Evolutionary conservation across 2,888 invertebrate genomes (phyloP).

Genomic region (Zaprionus lineosus): DNA sequence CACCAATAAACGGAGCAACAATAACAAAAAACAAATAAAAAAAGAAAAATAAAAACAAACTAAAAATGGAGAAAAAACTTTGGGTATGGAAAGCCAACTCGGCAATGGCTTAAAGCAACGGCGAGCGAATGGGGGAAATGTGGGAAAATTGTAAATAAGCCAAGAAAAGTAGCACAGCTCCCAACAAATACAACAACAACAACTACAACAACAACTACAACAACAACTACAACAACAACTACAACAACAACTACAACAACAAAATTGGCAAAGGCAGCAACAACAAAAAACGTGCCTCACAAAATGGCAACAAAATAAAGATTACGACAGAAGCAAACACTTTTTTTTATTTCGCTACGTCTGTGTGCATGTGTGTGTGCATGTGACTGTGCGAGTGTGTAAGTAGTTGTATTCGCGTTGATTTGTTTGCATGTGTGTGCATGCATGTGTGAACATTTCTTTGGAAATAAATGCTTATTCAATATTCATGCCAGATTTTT

Average conservation of each 20-base stretch:
- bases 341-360: neutral
- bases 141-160: slow-evolving; percentile 62
- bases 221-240: slow-evolving; percentile 11
- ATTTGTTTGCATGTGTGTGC: neutral
- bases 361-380: slow-evolving; percentile 6
- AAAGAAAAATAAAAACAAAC: too few species aligned
- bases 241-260: neutral
- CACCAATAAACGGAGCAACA: slow-evolving; percentile 51
- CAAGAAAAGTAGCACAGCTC: slow-evolving; percentile 53
- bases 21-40: slow-evolving; percentile 4
- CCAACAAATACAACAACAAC: too few species aligned
- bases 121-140: slow-evolving; percentile 48
- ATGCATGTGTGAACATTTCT: slow-evolving; percentile 29
- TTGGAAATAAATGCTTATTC: slow-evolving; percentile 33
- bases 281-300: slow-evolving; percentile 33
- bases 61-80: slow-evolving; percentile 28
- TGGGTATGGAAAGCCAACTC: slow-evolving; percentile 30
- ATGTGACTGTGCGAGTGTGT: slow-evolving; percentile 4
- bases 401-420: neutral
- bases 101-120: slow-evolving; percentile 43
- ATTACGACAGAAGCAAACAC: slow-evolving; percentile 43
- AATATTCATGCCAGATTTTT: slow-evolving; percentile 30
- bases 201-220: slow-evolving; percentile 32
- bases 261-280: slow-evolving; percentile 1
- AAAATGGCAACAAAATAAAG: slow-evolving; percentile 32